Evolutionary conservation across 2,797 vertebrate species (phyloP).

Genomic region (Acrossocheilus fasciatus): DNA sequence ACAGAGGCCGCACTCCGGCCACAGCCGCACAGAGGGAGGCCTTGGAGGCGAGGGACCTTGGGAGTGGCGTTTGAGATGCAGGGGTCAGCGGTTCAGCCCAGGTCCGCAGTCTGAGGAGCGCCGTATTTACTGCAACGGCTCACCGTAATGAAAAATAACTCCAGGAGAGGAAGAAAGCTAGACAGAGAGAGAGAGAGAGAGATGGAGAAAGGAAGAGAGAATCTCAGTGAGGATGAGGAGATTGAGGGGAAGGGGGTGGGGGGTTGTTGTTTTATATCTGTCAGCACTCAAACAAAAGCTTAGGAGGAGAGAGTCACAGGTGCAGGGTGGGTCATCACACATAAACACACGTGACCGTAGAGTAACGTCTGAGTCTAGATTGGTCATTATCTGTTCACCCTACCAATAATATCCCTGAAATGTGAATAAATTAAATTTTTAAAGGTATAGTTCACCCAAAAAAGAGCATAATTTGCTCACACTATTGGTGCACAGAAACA

Average conservation of each 20-base stretch:
- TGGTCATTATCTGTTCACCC: constrained; percentile 80
- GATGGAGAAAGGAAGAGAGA: constrained; percentile 11
- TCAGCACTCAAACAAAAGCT: constrained; percentile 39
- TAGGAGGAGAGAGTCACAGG: constrained; percentile 22
- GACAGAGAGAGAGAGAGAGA: constrained; percentile 54
- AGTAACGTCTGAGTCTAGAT: constrained; percentile 64
- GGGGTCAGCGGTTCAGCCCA: constrained; percentile 76
- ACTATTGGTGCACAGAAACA: neutral
- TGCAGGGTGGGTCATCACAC: neutral
- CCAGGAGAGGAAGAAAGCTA: constrained; percentile 51
- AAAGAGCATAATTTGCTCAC: neutral
- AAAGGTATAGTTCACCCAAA: neutral
- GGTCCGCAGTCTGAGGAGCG: constrained; percentile 65
- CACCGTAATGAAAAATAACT: constrained; percentile 75
- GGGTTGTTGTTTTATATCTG: constrained; percentile 23
- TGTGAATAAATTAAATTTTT: neutral
- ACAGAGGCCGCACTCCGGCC: constrained; percentile 70
- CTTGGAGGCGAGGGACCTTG: constrained; percentile 73
- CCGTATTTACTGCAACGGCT: constrained; percentile 74
- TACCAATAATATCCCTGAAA: constrained; percentile 30
- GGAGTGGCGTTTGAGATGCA: constrained; percentile 63
- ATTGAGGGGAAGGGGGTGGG: neutral
- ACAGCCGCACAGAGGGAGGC: constrained; percentile 70
- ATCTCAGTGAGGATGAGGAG: constrained; percentile 12
- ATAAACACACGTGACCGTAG: constrained; percentile 59